Evolutionary conservation across 2,113 vertebrate genomes (phyloP).

Genomic region (Acanthisitta chloris): DNA sequence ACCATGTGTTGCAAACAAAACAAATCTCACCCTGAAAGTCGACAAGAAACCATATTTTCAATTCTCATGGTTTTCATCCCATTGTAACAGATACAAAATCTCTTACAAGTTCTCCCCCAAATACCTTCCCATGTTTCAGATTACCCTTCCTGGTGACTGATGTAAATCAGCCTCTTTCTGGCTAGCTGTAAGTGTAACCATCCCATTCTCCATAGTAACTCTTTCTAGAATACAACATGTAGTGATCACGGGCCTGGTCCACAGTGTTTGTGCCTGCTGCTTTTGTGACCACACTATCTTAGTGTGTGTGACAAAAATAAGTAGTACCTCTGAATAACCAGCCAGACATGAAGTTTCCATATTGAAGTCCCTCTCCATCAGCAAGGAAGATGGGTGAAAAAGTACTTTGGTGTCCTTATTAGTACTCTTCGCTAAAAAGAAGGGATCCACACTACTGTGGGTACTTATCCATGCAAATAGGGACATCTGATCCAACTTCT

Average conservation of each 20-base stretch:
- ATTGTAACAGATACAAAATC: background rate
- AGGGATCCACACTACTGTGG: background rate
- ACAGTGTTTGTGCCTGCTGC: background rate
- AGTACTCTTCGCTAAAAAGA: background rate
- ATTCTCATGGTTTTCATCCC: background rate
- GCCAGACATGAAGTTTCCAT: background rate
- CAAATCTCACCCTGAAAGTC: fast-evolving
- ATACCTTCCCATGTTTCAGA: background rate
- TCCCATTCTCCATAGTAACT: background rate
- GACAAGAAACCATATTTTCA: background rate
- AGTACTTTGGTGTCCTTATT: background rate
- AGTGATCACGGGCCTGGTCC: background rate
- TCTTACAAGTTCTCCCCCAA: background rate
- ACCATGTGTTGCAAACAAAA: background rate
- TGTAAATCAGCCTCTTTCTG: background rate
- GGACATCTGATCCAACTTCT: background rate
- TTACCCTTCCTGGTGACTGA: background rate
- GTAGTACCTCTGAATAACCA: background rate
- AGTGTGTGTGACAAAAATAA: background rate
- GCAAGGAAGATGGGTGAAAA: background rate
- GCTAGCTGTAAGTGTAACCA: background rate
- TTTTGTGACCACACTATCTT: background rate
- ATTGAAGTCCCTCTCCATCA: background rate
- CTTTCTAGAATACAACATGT: background rate
- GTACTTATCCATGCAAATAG: background rate